Percentiles rank a stretch among this genome's conserved stretches.
phyloP scores from a whole-genome alignment of 2,797 vertebrate genomes.

The Acanthurus lineatus region DNA sequence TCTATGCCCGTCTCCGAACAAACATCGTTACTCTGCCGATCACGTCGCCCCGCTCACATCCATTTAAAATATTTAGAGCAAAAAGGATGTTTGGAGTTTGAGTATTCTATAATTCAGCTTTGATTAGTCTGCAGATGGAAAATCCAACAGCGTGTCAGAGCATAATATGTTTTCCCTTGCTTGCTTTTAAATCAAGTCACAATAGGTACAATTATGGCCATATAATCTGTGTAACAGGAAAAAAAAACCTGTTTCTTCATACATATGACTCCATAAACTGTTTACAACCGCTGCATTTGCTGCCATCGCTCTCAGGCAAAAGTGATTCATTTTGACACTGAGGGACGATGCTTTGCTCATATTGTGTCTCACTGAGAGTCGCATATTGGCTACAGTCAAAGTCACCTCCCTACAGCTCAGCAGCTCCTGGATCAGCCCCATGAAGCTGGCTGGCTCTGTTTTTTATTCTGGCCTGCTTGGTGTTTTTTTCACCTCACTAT shows the following conservation, averaged over 20 bases:
- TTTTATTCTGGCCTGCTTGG: background rate
- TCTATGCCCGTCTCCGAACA: slow-evolving; percentile 51
- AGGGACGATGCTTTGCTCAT: slow-evolving; percentile 36
- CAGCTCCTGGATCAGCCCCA: slow-evolving; percentile 27
- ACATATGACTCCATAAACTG: slow-evolving; percentile 37
- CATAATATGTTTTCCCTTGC: slow-evolving; percentile 39
- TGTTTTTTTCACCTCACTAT: slow-evolving; percentile 26
- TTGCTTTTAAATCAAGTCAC: slow-evolving; percentile 48
- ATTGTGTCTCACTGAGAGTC: slow-evolving; percentile 29
- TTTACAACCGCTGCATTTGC: slow-evolving; percentile 45
- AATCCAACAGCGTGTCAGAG: slow-evolving; percentile 48
- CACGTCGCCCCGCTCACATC: slow-evolving; percentile 52
- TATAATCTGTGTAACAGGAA: slow-evolving; percentile 3
- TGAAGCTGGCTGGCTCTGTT: slow-evolving; percentile 28
- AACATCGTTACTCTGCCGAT: slow-evolving; percentile 64
- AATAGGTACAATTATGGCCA: slow-evolving; percentile 47
- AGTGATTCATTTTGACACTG: slow-evolving; percentile 54
- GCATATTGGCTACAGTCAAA: slow-evolving; percentile 26
- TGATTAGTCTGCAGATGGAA: slow-evolving; percentile 69
- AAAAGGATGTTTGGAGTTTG: slow-evolving; percentile 66
- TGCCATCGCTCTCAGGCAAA: slow-evolving; percentile 25
- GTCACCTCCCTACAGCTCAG: slow-evolving; percentile 33
- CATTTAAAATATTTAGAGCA: slow-evolving; percentile 75
- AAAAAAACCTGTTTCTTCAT: slow-evolving; percentile 9
- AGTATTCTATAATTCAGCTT: slow-evolving; percentile 68